Percentiles rank a stretch among this genome's conserved stretches.
These are phyloP conservation scores for Eupithecia pulchellata DNA, from an alignment of 2,888 invertebrate genomes.

Conservation along the genomic window DNA sequence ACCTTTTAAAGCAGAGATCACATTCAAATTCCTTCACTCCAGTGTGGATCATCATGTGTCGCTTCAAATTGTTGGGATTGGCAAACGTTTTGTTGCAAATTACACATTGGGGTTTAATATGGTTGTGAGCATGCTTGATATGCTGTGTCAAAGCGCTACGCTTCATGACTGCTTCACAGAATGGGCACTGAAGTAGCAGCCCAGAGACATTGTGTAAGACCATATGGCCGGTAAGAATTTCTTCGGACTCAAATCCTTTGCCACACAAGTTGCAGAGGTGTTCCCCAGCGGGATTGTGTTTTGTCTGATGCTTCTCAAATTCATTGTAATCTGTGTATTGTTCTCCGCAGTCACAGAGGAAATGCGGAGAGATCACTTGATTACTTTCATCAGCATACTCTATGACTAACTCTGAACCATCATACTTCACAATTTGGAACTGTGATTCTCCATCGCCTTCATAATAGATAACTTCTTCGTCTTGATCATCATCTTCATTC, in stretches of 20 bases:
- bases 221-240: slow-evolving; percentile 78
- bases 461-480: slow-evolving; percentile 73
- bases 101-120: slow-evolving; percentile 73
- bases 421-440: slow-evolving; percentile 77
- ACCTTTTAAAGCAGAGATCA: slow-evolving; percentile 76
- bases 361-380: slow-evolving; percentile 72
- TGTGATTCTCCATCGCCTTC: slow-evolving; percentile 76
- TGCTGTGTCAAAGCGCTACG: slow-evolving; percentile 77
- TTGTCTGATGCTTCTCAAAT: slow-evolving; percentile 76
- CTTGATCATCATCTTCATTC: slow-evolving; percentile 61
- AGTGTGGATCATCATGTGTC: slow-evolving; percentile 81
- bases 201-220: slow-evolving; percentile 72
- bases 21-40: slow-evolving; percentile 79
- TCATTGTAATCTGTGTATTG: slow-evolving; percentile 71
- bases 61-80: slow-evolving; percentile 79
- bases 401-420: slow-evolving; percentile 77
- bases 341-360: slow-evolving; percentile 78
- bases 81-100: slow-evolving; percentile 79
- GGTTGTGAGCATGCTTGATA: slow-evolving; percentile 78
- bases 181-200: slow-evolving; percentile 70
- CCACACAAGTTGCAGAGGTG: slow-evolving; percentile 77
- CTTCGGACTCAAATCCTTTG: slow-evolving; percentile 77
- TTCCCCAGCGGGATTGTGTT: slow-evolving; percentile 72
- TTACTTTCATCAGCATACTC: slow-evolving; percentile 76
- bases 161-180: slow-evolving; percentile 72